These are phyloP conservation scores for Eupristina koningsbergeri DNA, from an alignment of 1,140 invertebrate genomes.

Conservation along the genomic window DNA sequence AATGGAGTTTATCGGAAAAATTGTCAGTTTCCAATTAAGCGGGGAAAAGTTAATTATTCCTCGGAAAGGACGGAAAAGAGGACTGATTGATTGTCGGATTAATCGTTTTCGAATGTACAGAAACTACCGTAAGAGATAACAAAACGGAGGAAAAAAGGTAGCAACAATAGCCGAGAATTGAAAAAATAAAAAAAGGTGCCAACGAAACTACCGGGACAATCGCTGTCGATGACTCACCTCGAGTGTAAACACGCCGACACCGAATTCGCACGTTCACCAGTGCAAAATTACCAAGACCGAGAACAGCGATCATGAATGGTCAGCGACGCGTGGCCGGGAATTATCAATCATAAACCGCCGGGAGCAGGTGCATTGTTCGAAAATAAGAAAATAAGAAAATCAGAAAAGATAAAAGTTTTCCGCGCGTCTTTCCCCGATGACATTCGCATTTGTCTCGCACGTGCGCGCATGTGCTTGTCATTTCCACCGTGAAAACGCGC, in stretches of 20 bases:
- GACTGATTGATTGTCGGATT: too few species aligned
- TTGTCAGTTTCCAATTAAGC: not conserved
- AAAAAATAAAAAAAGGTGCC: not conserved
- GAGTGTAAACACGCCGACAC: too few species aligned
- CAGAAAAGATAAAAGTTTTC: too few species aligned
- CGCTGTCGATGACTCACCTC: not conserved
- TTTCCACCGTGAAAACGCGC: not conserved
- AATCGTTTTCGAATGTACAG: too few species aligned
- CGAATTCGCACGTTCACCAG: not conserved
- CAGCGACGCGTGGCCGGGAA: not conserved
- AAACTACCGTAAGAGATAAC: not conserved
- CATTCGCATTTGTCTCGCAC: not conserved
- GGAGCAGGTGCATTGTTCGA: slow-evolving; percentile 19
- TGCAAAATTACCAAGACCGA: not conserved
- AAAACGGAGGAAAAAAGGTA: not conserved
- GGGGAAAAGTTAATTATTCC: too few species aligned
- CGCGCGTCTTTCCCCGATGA: not conserved
- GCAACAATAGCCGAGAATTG: not conserved
- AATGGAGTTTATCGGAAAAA: not conserved
- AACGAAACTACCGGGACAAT: not conserved
- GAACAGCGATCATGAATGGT: not conserved
- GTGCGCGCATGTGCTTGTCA: not conserved
- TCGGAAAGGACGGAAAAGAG: too few species aligned
- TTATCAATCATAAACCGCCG: slow-evolving; percentile 10
- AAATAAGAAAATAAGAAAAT: too few species aligned